Evolutionary conservation across 2,797 vertebrate species (phyloP).

Genomic region (Darevskia nairensis): DNA sequence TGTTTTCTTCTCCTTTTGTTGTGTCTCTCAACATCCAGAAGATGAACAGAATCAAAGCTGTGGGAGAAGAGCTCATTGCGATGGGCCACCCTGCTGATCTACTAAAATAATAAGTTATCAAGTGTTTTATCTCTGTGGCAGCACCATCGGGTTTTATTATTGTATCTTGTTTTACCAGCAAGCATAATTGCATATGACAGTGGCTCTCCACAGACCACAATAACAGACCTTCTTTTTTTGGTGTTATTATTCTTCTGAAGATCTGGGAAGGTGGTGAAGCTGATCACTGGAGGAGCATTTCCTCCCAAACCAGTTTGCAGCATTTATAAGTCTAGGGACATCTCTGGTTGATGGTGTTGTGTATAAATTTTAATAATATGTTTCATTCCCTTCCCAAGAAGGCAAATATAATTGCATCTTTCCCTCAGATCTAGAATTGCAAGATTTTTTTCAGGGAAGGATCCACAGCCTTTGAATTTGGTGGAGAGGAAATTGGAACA

Average conservation of each 20-base stretch:
- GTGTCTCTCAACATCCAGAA: slow-evolving; percentile 61
- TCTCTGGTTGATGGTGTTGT: neutral
- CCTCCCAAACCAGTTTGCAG: slow-evolving; percentile 37
- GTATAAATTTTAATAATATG: slow-evolving; percentile 34
- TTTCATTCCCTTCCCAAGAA: neutral
- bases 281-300: slow-evolving; percentile 20
- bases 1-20: slow-evolving; percentile 62
- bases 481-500: neutral
- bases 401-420: neutral
- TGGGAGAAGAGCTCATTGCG: slow-evolving; percentile 52
- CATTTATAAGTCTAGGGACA: slow-evolving; percentile 15
- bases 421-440: neutral
- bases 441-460: neutral
- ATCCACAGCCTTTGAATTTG: neutral
- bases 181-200: slow-evolving; percentile 44
- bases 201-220: slow-evolving; percentile 32
- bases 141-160: slow-evolving; percentile 58
- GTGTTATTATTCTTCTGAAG: neutral
- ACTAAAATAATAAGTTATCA: slow-evolving; percentile 62
- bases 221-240: slow-evolving; percentile 2
- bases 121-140: slow-evolving; percentile 58
- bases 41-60: slow-evolving; percentile 54
- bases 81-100: slow-evolving; percentile 65
- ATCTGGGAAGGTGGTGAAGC: slow-evolving; percentile 4
- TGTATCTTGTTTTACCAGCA: slow-evolving; percentile 63